A percentile compares a stretch with the other conserved stretches of the same genome.
Conservation (phyloP, 2,113 vertebrate species). For the Tapirus terrestris region DNA sequence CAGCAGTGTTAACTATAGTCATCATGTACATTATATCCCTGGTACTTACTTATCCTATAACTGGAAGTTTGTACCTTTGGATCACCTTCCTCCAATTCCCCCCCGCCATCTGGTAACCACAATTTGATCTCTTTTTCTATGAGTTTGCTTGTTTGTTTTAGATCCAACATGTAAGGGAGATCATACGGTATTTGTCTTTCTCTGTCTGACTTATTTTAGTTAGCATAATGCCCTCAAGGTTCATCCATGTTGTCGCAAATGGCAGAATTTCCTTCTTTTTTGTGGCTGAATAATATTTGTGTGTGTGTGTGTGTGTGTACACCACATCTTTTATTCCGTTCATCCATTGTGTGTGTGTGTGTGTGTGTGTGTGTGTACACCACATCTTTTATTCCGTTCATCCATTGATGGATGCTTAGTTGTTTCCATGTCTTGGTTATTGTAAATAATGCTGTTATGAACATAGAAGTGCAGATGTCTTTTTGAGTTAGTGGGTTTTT, state of each 20-base stretch:
- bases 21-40: neutral
- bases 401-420: neutral
- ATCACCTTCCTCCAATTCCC: neutral
- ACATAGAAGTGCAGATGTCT: neutral
- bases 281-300: neutral
- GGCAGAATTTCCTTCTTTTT: neutral
- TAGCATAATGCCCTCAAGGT: neutral
- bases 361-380: neutral
- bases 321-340: neutral
- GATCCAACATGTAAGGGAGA: neutral
- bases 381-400: neutral
- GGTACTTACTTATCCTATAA: neutral
- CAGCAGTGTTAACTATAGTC: neutral
- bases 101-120: neutral
- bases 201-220: neutral
- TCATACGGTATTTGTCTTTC: neutral
- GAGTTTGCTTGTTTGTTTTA: neutral
- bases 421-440: neutral
- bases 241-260: neutral
- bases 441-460: neutral
- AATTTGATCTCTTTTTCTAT: conserved; percentile 3
- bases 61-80: neutral
- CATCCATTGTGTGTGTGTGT: neutral
- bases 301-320: neutral
- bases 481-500: neutral